A percentile compares a stretch with the other conserved stretches of the same genome.
Evolutionary conservation across 2,888 invertebrate species (phyloP).

Genomic region (Cenopis cana): DNA sequence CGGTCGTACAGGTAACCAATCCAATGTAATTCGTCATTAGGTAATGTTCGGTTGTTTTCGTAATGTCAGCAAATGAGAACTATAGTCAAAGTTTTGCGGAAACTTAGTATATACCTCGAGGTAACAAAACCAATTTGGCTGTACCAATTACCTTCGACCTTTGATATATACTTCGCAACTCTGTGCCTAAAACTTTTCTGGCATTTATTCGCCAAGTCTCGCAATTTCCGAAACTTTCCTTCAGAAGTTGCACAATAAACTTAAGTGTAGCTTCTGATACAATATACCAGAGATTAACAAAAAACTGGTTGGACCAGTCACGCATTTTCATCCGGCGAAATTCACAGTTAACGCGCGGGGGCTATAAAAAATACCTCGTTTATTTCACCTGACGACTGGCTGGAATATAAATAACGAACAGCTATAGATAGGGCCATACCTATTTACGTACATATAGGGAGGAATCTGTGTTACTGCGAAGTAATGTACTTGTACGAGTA

Average conservation of each 20-base stretch:
- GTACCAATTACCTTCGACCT: conserved; percentile 37
- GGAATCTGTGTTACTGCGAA: conserved; percentile 29
- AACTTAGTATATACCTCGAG: conserved; percentile 23
- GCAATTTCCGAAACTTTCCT: conserved; percentile 20
- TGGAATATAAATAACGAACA: conserved; percentile 38
- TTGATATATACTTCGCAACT: conserved; percentile 21
- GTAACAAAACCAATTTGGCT: conserved; percentile 33
- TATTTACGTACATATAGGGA: conserved; percentile 19
- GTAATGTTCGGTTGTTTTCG: conserved; percentile 21
- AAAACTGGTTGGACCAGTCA: conserved; percentile 21
- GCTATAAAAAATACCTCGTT: conserved; percentile 33
- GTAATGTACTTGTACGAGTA: conserved; percentile 26
- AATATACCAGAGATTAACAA: conserved; percentile 33
- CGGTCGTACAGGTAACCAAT: neutral
- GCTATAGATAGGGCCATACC: conserved; percentile 13
- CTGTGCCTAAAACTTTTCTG: conserved; percentile 7
- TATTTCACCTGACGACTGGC: conserved; percentile 31
- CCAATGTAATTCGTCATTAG: neutral
- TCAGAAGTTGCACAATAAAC: conserved; percentile 31
- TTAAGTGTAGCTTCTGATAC: conserved; percentile 29
- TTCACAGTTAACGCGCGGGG: conserved; percentile 19
- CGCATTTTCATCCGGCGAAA: conserved; percentile 26
- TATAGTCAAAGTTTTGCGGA: neutral
- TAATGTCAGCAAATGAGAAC: conserved; percentile 1
- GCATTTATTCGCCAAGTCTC: conserved; percentile 11